Conservation (phyloP, 1,140 invertebrate genomes). For the Nasonia longicornis region DNA sequence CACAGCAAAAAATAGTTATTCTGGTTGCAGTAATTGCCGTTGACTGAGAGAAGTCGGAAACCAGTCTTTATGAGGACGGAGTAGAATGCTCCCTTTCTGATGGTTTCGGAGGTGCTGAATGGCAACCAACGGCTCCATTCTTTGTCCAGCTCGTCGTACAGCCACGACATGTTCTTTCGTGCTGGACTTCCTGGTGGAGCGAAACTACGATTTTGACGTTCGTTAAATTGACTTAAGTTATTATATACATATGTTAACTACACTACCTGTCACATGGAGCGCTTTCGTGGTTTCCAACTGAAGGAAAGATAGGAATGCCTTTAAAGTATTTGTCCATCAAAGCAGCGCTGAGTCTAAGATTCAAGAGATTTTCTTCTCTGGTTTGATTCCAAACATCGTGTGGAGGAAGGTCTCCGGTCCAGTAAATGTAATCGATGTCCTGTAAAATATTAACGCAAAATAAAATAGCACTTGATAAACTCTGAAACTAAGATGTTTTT, state of each 20-base stretch:
- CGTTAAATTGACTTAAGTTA: too few relatives aligned
- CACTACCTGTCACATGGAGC: conserved; percentile 91
- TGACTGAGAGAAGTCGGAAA: conserved; percentile 89
- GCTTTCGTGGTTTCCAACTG: conserved; percentile 96
- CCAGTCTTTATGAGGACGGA: conserved; percentile 87
- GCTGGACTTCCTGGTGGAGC: conserved; percentile 88
- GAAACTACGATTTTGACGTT: conserved; percentile 74
- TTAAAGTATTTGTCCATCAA: conserved; percentile 91
- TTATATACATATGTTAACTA: too few relatives aligned
- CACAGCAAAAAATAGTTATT: conserved; percentile 97
- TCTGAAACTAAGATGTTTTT: conserved; percentile 54
- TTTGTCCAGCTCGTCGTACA: conserved; percentile 89
- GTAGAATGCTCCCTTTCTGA: conserved; percentile 90
- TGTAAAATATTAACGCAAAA: conserved; percentile 58
- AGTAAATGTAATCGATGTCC: conserved; percentile 97
- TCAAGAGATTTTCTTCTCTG: conserved; percentile 85
- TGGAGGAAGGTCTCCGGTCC: conserved; percentile 97
- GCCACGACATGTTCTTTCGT: conserved; percentile 88
- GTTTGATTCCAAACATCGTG: conserved; percentile 99
- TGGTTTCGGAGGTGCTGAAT: conserved; percentile 82
- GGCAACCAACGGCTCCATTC: conserved; percentile 92
- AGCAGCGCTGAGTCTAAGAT: conserved; percentile 85
- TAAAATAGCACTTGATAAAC: too few relatives aligned
- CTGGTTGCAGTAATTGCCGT: conserved; percentile 96
- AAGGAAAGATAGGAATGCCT: conserved; percentile 90